Conservation (phyloP, 2,888 invertebrate genomes). For the Hypselothyrea guttata region DNA sequence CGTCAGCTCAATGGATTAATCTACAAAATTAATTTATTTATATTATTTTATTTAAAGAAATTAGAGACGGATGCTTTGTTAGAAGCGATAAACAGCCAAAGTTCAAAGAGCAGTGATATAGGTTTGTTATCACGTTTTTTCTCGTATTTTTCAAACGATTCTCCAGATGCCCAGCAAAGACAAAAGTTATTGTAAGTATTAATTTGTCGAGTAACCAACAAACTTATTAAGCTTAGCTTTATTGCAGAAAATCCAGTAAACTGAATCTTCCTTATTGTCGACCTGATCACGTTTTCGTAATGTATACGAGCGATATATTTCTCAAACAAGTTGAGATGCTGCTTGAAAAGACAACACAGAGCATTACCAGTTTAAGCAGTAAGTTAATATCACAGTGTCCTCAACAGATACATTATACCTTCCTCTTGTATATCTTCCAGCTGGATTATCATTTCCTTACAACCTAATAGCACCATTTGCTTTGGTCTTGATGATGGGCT, state of each 20-base stretch:
- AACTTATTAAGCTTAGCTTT: neutral
- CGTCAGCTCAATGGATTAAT: too few relatives aligned
- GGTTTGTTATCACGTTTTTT: conserved; percentile 38
- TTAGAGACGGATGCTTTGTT: conserved; percentile 66
- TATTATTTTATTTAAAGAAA: conserved; percentile 52
- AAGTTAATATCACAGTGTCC: conserved; percentile 26
- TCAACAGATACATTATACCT: neutral
- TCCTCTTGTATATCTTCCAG: conserved; percentile 39
- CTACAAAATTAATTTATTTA: neutral
- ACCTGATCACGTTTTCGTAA: conserved; percentile 79
- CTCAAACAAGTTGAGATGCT: conserved; percentile 72
- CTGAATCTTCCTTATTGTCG: conserved; percentile 69
- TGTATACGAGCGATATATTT: conserved; percentile 77
- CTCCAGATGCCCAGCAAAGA: conserved; percentile 32
- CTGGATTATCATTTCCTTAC: conserved; percentile 65
- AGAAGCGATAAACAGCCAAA: conserved; percentile 54
- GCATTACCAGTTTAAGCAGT: conserved; percentile 53
- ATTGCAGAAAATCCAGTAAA: conserved; percentile 66
- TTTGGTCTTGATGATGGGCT: conserved; percentile 60
- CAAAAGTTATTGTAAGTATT: conserved; percentile 51
- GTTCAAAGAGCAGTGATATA: conserved; percentile 2
- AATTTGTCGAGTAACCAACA: neutral
- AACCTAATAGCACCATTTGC: conserved; percentile 61
- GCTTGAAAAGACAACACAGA: conserved; percentile 59
- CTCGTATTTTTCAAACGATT: conserved; percentile 25